A percentile compares a stretch with the other conserved stretches of the same genome.
These are phyloP conservation scores for Aradus depressus DNA, from an alignment of 2,888 invertebrate species.

Conservation along the genomic window DNA sequence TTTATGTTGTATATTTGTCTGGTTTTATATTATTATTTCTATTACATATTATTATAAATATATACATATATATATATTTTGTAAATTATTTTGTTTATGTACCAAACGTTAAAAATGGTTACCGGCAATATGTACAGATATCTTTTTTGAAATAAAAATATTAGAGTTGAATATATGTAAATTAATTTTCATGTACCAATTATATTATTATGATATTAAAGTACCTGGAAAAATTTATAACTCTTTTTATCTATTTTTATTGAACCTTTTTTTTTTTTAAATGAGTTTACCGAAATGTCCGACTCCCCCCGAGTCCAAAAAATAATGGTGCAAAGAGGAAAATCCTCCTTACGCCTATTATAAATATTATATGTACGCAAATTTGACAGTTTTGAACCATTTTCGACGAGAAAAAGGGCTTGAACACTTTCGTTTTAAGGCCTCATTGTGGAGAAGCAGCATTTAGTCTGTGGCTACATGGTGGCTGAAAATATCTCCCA, in stretches of 20 bases:
- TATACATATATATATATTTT: constrained; percentile 17
- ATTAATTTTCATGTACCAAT: constrained; percentile 28
- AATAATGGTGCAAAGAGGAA: constrained; percentile 78
- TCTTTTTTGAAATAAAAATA: constrained; percentile 26
- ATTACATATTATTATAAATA: constrained; percentile 16
- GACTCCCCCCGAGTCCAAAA: constrained; percentile 55
- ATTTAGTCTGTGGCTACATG: constrained; percentile 91
- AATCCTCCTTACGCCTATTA: constrained; percentile 99
- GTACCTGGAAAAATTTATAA: constrained; percentile 30
- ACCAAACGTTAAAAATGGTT: constrained; percentile 30
- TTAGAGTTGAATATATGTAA: constrained; percentile 24
- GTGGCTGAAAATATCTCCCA: constrained; percentile 97
- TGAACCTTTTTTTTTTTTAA: constrained; percentile 1
- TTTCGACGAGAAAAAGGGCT: constrained; percentile 79
- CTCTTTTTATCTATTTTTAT: constrained; percentile 7
- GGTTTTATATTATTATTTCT: constrained; percentile 19
- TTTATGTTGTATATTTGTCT: constrained; percentile 23
- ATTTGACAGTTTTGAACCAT: constrained; percentile 90
- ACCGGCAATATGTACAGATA: constrained; percentile 31
- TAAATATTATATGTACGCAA: constrained; percentile 95
- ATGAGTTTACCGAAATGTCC: background rate
- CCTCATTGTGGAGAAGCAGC: constrained; percentile 99
- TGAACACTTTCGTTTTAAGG: constrained; percentile 86
- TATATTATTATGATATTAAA: constrained; percentile 30
- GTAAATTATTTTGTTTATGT: constrained; percentile 26